phyloP scores from a whole-genome alignment of 2,113 vertebrate genomes.

The Sialia sialis region DNA sequence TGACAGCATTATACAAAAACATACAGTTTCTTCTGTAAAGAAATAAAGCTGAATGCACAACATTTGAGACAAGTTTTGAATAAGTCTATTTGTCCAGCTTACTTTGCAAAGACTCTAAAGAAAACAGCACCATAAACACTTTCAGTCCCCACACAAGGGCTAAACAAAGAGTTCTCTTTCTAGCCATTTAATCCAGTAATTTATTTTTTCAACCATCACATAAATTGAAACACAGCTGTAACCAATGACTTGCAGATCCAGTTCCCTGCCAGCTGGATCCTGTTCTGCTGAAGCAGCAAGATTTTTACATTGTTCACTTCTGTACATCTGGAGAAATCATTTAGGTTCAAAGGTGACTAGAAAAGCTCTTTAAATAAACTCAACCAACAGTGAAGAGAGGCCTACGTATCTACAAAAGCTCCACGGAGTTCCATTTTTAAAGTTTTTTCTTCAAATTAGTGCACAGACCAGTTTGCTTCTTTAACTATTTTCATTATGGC shows the following conservation, averaged over 20 bases:
- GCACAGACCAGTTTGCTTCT: neutral
- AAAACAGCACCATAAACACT: conserved; percentile 84
- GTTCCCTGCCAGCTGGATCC: conserved; percentile 86
- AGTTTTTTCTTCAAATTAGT: conserved; percentile 39
- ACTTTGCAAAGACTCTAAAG: conserved; percentile 76
- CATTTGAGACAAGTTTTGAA: conserved; percentile 75
- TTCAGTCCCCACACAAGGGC: conserved; percentile 76
- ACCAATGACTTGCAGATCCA: conserved; percentile 89
- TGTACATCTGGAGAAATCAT: conserved; percentile 93
- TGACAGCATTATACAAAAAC: conserved; percentile 59
- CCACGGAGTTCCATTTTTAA: conserved; percentile 27
- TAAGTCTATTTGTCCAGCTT: conserved; percentile 77
- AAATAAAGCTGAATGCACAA: conserved; percentile 74
- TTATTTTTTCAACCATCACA: conserved; percentile 97
- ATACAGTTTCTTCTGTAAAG: conserved; percentile 70
- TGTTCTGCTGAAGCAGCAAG: conserved; percentile 91
- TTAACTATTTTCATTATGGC: conserved; percentile 24
- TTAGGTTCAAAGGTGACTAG: conserved; percentile 85
- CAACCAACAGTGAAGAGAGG: conserved; percentile 65
- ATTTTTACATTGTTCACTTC: conserved; percentile 84
- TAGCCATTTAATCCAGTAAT: conserved; percentile 88
- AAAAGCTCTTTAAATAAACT: conserved; percentile 89
- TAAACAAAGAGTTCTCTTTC: conserved; percentile 84
- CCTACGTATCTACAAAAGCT: conserved; percentile 61
- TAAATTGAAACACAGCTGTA: conserved; percentile 96